Evolutionary conservation across 2,797 vertebrate genomes (phyloP), one percentile per base, ranked within the genome.

Genomic region (Rhinoraja longicauda): DNA sequence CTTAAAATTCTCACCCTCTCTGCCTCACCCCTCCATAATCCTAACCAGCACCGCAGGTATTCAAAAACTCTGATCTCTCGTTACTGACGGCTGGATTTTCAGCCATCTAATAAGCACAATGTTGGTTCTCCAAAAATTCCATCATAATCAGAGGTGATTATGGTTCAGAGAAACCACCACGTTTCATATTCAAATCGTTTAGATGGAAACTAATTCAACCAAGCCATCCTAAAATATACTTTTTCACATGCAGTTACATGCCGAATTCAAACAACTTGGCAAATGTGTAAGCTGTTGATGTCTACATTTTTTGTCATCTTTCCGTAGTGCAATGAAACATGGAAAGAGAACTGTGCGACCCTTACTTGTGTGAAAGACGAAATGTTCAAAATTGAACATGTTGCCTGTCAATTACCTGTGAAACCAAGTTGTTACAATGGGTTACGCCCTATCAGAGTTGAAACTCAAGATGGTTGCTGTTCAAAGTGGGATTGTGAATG

Each of bases 251-350:
- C 64, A 67, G 67, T 26, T 72, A 39, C 1, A 24, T 36, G 67
- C 32, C 70, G 9, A 24, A 4, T 24, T 21, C 24, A 45, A 21
- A 45, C 32, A 29, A 5, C 36, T 36, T 2, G 12, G 8, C 32
- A 36, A 24, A 90, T 90, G 39, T 21, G 24, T 39, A 72, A 70
- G 36, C 21, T 90, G 8, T 9, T 72, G 12, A 72, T 45, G 4
- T 90, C 36, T 45, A 26, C 9, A 45, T 67, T 45, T 90, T 45
- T 39, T 90, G n/a, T 70, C 19, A 90, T 62, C 15, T 13, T 93
- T 13, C 36, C 88, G n/a, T 70, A 93, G 93, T 78, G 75, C 45
- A 82, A 82, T 79, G 93, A 93, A 79, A 79, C 57, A 59, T 82
- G 79, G 93, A 6, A 21, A 70, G 75, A 93, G 21, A 36, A 79